Conservation (phyloP, 2,888 invertebrate genomes). For the Pediacus dermestoides region DNA sequence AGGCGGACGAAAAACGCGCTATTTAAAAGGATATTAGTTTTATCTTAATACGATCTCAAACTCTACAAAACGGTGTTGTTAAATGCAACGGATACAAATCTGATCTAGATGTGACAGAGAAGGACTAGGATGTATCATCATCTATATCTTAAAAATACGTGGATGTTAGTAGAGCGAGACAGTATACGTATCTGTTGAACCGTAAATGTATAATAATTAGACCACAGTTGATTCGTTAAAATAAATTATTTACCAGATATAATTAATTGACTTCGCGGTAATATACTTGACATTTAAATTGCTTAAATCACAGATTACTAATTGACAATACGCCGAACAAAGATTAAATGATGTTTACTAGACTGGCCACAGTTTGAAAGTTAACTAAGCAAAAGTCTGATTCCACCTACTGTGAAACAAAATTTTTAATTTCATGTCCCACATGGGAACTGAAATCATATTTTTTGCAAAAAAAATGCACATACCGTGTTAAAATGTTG, state of each 20-base stretch:
- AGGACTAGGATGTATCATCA: slow-evolving; percentile 5
- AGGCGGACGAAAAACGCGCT: background rate
- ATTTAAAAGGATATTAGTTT: background rate
- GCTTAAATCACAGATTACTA: slow-evolving; percentile 1
- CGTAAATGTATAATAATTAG: slow-evolving; percentile 33
- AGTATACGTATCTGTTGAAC: slow-evolving; percentile 31
- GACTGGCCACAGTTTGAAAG: too few species aligned
- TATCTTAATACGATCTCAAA: slow-evolving; percentile 9
- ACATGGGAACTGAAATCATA: too few species aligned
- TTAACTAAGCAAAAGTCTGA: too few species aligned
- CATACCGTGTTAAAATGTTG: too few species aligned
- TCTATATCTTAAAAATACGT: slow-evolving; percentile 12
- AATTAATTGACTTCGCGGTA: slow-evolving; percentile 3
- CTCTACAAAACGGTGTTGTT: slow-evolving; percentile 1
- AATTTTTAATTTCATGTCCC: too few species aligned
- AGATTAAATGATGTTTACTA: too few species aligned
- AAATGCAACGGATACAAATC: slow-evolving; percentile 1
- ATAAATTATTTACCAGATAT: slow-evolving; percentile 23
- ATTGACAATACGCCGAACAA: too few species aligned
- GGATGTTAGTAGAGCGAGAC: slow-evolving; percentile 31
- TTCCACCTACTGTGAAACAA: too few species aligned
- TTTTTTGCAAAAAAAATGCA: too few species aligned
- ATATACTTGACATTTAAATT: slow-evolving; percentile 5
- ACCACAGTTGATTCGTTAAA: slow-evolving; percentile 27
- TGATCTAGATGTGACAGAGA: slow-evolving; percentile 5